phyloP scores from a whole-genome alignment of 1,140 invertebrate genomes.

The Propsilocerus akamusi region DNA sequence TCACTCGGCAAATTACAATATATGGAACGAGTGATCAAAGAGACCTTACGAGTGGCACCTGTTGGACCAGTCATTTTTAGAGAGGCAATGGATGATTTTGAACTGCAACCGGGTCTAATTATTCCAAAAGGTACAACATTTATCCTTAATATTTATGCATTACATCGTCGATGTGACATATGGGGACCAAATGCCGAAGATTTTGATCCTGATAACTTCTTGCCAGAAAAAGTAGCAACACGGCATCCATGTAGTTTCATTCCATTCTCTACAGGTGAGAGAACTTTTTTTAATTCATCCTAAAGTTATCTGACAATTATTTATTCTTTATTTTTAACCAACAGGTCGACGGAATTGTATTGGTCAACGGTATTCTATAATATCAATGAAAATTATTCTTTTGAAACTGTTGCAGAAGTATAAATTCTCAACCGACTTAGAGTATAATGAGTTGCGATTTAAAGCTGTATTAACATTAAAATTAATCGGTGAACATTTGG shows the following conservation, averaged over 20 bases:
- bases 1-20: conserved; percentile 17
- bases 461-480: neutral
- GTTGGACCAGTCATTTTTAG: conserved; percentile 16
- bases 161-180: conserved; percentile 27
- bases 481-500: neutral
- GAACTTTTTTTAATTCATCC: conserved; percentile 33
- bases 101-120: neutral
- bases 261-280: conserved; percentile 36
- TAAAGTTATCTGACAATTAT: neutral
- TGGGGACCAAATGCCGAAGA: conserved; percentile 33
- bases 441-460: neutral
- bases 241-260: conserved; percentile 29
- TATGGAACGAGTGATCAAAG: conserved; percentile 23
- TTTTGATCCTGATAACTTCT: conserved; percentile 45
- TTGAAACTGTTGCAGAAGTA: neutral
- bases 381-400: conserved; percentile 6
- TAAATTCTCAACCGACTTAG: neutral
- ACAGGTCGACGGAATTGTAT: conserved; percentile 2
- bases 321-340: neutral
- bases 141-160: conserved; percentile 14
- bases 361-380: neutral
- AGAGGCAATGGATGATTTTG: neutral
- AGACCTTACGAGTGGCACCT: conserved; percentile 23
- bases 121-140: conserved; percentile 15
- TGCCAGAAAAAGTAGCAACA: conserved; percentile 27